Evolutionary conservation across 2,888 invertebrate genomes (phyloP), one percentile per base, ranked within the genome.

Genomic region (Noctua fimbriata): DNA sequence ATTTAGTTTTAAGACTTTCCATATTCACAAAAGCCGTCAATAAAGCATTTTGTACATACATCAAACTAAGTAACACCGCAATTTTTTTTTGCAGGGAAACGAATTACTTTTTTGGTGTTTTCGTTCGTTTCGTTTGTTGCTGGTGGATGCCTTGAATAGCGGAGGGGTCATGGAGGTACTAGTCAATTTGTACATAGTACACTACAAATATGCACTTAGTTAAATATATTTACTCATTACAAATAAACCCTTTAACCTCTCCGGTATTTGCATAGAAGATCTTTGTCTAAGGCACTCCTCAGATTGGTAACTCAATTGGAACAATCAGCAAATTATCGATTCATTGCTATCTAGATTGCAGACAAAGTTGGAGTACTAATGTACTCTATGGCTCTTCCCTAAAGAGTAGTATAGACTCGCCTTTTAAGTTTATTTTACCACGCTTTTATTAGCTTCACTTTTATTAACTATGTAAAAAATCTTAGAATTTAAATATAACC

Each of bases 311-410:
- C 73, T 32, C 7, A 32, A 49, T 72, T 60, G 71, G 73, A 71
- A 72, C 58, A 72, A 78, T 81, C 81, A 32, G 41, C n/a, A 21
- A 81, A 81, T 60, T 60, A 81, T 44, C 41, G 47, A n/a, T 21
- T 60, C 49, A 60, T 49, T 72, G 7, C 21, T 81, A 63, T 72
- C 49, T 72, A 72, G 41, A 81, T 52, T 52, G 12, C n/a, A 32
- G 21, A 75, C 44, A 7, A 55, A 69, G 55, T 55, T 47, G 24
- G 1, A 9, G n/a, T 36, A 47, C n/a, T 41, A 41, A 28, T 73
- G 18, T 7, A 3, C 4, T 63, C 76, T 55, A 75, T 21, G 58
- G n/a, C 21, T 58, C 32, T 41, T 63, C 7, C 10, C 2, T 60
- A n/a, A 36, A 12, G 18, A 18, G 3, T 44, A 74, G 44, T 75